These are phyloP conservation scores for Charaxes varanes DNA, from an alignment of 1,140 invertebrate species.

Conservation along the genomic window DNA sequence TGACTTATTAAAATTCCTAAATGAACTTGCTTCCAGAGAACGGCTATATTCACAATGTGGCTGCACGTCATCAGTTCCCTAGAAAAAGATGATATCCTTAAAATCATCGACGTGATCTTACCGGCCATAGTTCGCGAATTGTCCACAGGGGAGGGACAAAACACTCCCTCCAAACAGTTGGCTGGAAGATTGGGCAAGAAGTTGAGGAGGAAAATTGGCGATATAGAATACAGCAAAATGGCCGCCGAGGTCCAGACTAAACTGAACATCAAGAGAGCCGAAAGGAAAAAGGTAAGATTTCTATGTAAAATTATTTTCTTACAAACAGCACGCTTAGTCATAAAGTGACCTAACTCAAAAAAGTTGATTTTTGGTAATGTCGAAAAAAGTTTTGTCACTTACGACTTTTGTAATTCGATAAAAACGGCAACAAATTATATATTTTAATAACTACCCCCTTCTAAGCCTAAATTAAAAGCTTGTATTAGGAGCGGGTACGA, in stretches of 20 bases:
- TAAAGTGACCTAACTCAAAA: background rate
- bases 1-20: no score
- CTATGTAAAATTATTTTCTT: background rate
- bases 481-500: no score
- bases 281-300: conserved; percentile 75
- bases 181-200: conserved; percentile 51
- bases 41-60: conserved; percentile 57
- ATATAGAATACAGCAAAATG: conserved; percentile 55
- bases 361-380: no score
- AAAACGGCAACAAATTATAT: no score
- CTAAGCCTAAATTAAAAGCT: no score
- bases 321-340: background rate
- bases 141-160: conserved; percentile 45
- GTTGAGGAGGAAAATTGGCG: conserved; percentile 51
- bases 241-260: conserved; percentile 72
- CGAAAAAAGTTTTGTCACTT: no score
- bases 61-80: conserved; percentile 43
- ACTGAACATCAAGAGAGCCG: conserved; percentile 77
- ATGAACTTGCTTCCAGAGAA: conserved; percentile 56
- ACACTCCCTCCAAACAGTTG: conserved; percentile 37
- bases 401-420: no score
- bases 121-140: conserved; percentile 58
- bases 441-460: no score
- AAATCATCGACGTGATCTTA: conserved; percentile 41
- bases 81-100: conserved; percentile 30